Conservation (phyloP, 2,797 vertebrate genomes). For the Sebastes flavidus region DNA sequence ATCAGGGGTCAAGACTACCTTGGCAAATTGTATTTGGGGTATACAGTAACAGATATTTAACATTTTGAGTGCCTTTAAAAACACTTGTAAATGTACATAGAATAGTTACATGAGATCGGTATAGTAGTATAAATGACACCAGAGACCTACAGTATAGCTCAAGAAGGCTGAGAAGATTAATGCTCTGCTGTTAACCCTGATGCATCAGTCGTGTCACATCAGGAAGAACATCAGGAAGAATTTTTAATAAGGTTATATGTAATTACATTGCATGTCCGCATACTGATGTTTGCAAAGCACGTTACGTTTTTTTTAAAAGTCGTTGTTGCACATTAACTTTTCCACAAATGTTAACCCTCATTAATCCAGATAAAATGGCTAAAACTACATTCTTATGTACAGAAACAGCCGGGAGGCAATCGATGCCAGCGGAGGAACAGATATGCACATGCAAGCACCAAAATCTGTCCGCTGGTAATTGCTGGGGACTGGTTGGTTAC, state of each 20-base stretch:
- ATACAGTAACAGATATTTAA: conserved; percentile 47
- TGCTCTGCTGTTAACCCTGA: conserved; percentile 20
- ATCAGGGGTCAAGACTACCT: conserved; percentile 32
- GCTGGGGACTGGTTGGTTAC: conserved; percentile 29
- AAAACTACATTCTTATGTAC: conserved; percentile 61
- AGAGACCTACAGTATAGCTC: conserved; percentile 26
- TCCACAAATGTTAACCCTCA: conserved; percentile 39
- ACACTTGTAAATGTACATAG: conserved; percentile 49
- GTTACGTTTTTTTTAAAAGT: background rate
- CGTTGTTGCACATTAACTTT: conserved; percentile 38
- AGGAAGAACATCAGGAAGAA: conserved; percentile 18
- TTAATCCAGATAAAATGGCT: conserved; percentile 42
- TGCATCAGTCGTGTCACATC: background rate
- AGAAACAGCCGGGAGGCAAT: conserved; percentile 15
- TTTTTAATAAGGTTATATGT: conserved; percentile 23
- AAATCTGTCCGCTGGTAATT: conserved; percentile 12
- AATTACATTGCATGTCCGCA: conserved; percentile 52
- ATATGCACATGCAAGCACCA: conserved; percentile 61
- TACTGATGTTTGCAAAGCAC: conserved; percentile 40
- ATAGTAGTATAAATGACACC: conserved; percentile 47
- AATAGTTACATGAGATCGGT: conserved; percentile 48
- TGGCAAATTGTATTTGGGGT: conserved; percentile 20
- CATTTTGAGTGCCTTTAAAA: conserved; percentile 31
- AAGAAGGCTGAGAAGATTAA: conserved; percentile 19
- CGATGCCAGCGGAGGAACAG: conserved; percentile 13